Percentiles rank a stretch among this genome's conserved stretches.
phyloP scores from a whole-genome alignment of 23 tunicate species.

The Styela clava region DNA sequence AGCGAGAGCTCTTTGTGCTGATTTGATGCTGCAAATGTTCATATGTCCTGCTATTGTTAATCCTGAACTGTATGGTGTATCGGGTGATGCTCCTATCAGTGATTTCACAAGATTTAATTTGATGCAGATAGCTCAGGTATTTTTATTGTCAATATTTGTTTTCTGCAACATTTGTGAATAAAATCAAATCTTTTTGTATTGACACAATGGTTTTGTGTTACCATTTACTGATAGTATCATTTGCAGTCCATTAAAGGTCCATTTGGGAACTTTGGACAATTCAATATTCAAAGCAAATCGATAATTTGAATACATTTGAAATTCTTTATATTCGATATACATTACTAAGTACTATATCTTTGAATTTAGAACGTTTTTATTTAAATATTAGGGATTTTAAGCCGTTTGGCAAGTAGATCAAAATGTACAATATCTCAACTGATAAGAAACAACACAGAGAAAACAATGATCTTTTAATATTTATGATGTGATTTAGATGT shows the following conservation, averaged over 20 bases:
- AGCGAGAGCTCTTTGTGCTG: slow-evolving; percentile 82
- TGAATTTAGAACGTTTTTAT: no score
- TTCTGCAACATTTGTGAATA: background rate
- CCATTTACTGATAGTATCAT: background rate
- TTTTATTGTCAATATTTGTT: background rate
- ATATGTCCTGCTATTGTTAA: slow-evolving; percentile 93
- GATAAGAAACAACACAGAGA: no score
- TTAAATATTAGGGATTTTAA: no score
- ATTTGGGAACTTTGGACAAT: no score
- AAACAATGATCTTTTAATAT: no score
- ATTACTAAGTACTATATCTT: no score
- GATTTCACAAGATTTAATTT: slow-evolving; percentile 75
- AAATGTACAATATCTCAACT: no score
- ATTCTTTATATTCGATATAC: no score
- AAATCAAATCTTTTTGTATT: background rate
- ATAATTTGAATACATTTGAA: no score
- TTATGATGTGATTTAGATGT: no score
- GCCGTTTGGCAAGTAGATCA: no score
- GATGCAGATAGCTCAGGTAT: slow-evolving; percentile 97
- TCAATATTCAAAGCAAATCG: no score
- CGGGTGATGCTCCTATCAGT: slow-evolving; percentile 92
- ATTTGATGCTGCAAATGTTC: slow-evolving; percentile 89
- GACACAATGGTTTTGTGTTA: background rate
- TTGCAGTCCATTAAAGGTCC: background rate
- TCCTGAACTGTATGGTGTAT: slow-evolving; percentile 93